phyloP scores from a whole-genome alignment of 2,797 vertebrate genomes.

The Pyrocephalus nanus region DNA sequence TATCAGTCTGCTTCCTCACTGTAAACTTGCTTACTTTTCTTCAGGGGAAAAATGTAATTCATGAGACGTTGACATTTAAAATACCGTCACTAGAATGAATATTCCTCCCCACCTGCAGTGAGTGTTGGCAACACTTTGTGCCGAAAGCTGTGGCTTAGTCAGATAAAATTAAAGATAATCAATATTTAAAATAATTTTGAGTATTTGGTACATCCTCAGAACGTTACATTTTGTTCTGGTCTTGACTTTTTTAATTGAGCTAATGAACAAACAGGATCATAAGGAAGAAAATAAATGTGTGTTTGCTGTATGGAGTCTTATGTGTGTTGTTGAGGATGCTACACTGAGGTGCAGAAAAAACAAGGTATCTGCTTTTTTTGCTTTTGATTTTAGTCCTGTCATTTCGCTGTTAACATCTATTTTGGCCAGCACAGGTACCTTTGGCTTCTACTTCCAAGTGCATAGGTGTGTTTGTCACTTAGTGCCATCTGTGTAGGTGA shows the following conservation, averaged over 20 bases:
- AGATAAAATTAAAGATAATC: background rate
- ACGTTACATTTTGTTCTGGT: background rate
- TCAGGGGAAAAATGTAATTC: background rate
- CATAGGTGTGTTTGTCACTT: background rate
- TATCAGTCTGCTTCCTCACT: background rate
- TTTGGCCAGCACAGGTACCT: background rate
- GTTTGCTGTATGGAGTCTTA: background rate
- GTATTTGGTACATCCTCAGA: background rate
- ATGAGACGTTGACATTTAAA: background rate
- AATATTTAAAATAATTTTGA: background rate
- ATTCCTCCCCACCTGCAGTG: background rate
- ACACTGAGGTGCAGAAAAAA: background rate
- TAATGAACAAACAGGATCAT: background rate
- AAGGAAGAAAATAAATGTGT: background rate
- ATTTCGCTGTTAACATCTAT: background rate
- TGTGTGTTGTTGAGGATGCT: background rate
- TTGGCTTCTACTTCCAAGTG: background rate
- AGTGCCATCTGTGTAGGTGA: background rate
- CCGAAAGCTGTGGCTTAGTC: background rate
- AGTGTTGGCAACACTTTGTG: background rate
- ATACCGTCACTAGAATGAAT: background rate
- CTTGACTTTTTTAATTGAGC: background rate
- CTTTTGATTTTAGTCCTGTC: background rate
- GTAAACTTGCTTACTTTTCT: background rate
- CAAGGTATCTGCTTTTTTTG: background rate